Conservation (phyloP, 2,113 vertebrate genomes). For the Muntiacus muntjak region DNA sequence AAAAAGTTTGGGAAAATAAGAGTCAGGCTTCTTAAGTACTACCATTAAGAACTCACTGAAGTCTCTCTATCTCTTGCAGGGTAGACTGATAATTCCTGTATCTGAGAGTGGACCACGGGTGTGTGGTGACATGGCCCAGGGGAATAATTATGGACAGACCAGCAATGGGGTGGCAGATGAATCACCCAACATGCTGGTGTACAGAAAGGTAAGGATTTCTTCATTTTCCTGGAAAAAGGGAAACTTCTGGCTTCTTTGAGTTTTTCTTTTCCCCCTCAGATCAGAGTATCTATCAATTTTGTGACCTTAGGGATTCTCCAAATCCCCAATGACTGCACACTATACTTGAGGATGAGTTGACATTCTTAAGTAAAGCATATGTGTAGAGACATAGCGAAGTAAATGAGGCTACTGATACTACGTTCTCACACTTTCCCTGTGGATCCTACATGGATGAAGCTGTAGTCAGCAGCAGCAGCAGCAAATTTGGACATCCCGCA, state of each 20-base stretch:
- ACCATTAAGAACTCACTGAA: slow-evolving; percentile 7
- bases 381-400: background rate
- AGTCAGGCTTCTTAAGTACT: background rate
- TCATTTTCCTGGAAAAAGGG: background rate
- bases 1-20: background rate
- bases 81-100: slow-evolving; percentile 58
- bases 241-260: background rate
- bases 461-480: background rate
- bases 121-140: slow-evolving; percentile 93
- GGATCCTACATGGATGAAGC: background rate
- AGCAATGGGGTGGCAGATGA: slow-evolving; percentile 95
- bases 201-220: slow-evolving; percentile 93
- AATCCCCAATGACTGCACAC: background rate
- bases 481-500: background rate
- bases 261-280: background rate
- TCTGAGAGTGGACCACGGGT: slow-evolving; percentile 68
- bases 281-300: background rate
- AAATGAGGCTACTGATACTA: background rate
- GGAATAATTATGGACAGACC: slow-evolving; percentile 92
- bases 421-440: background rate
- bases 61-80: slow-evolving; percentile 73
- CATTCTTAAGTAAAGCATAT: background rate
- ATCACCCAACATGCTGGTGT: slow-evolving; percentile 97
- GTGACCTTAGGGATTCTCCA: background rate
- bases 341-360: background rate